Evolutionary conservation across 2,888 invertebrate species (phyloP).

Genomic region (Drosophila affinis): DNA sequence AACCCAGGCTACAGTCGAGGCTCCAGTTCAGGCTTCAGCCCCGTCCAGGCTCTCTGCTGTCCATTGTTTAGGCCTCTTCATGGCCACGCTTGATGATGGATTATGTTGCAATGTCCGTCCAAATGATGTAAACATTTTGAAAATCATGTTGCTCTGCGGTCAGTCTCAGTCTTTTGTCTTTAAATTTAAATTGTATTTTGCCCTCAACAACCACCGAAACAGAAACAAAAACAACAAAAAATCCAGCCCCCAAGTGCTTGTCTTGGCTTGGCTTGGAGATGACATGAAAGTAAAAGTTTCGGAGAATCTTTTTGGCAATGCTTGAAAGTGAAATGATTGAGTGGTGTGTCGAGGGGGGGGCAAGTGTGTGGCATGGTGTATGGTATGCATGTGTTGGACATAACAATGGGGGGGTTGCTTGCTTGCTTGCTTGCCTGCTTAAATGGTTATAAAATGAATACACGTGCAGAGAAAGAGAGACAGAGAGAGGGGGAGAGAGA

Average conservation of each 20-base stretch:
- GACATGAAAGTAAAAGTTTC: slow-evolving; percentile 67
- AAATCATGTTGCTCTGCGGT: slow-evolving; percentile 47
- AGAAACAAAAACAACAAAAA: background rate
- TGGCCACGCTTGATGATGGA: slow-evolving; percentile 64
- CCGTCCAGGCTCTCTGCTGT: background rate
- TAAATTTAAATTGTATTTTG: slow-evolving; percentile 58
- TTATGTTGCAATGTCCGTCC: slow-evolving; percentile 65
- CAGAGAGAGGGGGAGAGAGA: too few relatives aligned
- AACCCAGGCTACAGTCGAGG: too few relatives aligned
- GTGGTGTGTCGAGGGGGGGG: background rate
- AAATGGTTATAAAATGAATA: background rate
- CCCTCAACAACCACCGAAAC: background rate
- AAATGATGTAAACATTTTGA: slow-evolving; percentile 52
- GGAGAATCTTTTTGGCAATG: slow-evolving; percentile 41
- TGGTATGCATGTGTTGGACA: background rate
- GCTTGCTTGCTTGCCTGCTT: background rate
- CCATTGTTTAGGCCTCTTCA: slow-evolving; percentile 18
- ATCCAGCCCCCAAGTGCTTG: slow-evolving; percentile 5
- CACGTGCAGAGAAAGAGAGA: background rate
- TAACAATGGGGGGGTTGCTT: background rate
- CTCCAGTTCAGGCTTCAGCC: too few relatives aligned
- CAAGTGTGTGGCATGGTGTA: background rate
- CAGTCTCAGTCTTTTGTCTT: slow-evolving; percentile 30
- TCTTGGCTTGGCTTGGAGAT: slow-evolving; percentile 1
- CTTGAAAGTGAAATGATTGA: slow-evolving; percentile 28